Evolutionary conservation across 2,797 vertebrate species (phyloP).

Genomic region (Cygnus olor): DNA sequence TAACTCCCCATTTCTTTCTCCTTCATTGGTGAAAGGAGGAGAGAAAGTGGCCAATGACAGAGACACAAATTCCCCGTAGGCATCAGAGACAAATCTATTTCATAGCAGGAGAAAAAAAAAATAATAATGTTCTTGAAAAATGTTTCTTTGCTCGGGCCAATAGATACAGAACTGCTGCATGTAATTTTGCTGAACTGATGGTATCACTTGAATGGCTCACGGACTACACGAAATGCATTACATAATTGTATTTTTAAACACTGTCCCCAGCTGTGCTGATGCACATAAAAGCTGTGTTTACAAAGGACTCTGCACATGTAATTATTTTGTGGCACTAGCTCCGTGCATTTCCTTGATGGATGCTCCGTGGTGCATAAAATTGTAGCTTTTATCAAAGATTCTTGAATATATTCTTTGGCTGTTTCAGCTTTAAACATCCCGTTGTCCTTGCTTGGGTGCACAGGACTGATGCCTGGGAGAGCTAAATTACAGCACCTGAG

Average conservation of each 20-base stretch:
- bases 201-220: conserved; percentile 55
- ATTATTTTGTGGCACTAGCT: conserved; percentile 68
- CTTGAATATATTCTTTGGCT: conserved; percentile 52
- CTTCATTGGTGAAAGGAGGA: conserved; percentile 66
- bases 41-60: conserved; percentile 64
- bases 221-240: conserved; percentile 55
- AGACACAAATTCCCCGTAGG: conserved; percentile 26
- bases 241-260: conserved; percentile 71
- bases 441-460: conserved; percentile 8
- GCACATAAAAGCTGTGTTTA: conserved; percentile 72
- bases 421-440: conserved; percentile 46
- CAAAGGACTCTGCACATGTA: conserved; percentile 65
- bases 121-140: conserved; percentile 40
- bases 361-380: conserved; percentile 66
- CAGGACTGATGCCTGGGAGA: conserved; percentile 34
- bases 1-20: conserved; percentile 51
- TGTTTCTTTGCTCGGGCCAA: conserved; percentile 49
- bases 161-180: conserved; percentile 45
- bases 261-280: conserved; percentile 71
- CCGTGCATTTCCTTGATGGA: conserved; percentile 59
- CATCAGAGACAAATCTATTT: conserved; percentile 65
- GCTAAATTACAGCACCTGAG: conserved; percentile 23
- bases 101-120: conserved; percentile 25
- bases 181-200: conserved; percentile 39
- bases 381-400: conserved; percentile 65